Base-by-base conservation (phyloP, 2,888 invertebrate genomes). In the Lathronympha strigana region DNA sequence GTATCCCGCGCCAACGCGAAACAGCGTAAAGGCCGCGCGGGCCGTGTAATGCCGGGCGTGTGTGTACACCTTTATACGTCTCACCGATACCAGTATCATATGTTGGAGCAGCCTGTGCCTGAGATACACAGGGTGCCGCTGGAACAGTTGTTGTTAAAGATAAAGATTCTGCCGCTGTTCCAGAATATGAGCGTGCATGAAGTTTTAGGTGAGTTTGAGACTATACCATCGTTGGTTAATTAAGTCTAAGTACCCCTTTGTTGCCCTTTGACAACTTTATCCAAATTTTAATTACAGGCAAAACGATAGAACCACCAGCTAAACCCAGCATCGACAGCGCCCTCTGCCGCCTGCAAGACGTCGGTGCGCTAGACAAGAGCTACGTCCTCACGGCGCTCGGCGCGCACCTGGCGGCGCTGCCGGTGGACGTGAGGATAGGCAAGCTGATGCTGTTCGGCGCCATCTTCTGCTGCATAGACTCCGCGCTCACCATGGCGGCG, bases 371-470 rank as follows among this genome's bases (percentile, higher is more conserved):
- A 60, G 97, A 98, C 88, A 93, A 93, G 60, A 90, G 93, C 0
- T 94, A 94, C 71, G 93, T 94, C 68, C 90, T 98, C 61, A 98
- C 98, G 0, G 95, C 98, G 0, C 86, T 98, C 5, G 98, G 98
- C 0, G 95, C 95, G 70, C 97, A 98, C 84, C 90, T 98, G 58
- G 96, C 98, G 0, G 95, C 96, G 0, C 84, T 99, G 63, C 98
- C 98, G 0, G 96, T 99, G 0, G 98, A 98, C 79, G 96, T 96
- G 2, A 93, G 97, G 72, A 96, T 98, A 73, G 98, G 98, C n/a
- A 98, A 98, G 80, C 93, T 98, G 70, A 96, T 99, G 93, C 84
- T 99, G 6, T 97, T 97, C 76, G 97, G 98, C 0, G 96, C 98
- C 11, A 97, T 98, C 68, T 96, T 99, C 81, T 96, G 96, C 72